Conservation (phyloP, 2,797 vertebrate genomes). For the Podarcis lilfordi region DNA sequence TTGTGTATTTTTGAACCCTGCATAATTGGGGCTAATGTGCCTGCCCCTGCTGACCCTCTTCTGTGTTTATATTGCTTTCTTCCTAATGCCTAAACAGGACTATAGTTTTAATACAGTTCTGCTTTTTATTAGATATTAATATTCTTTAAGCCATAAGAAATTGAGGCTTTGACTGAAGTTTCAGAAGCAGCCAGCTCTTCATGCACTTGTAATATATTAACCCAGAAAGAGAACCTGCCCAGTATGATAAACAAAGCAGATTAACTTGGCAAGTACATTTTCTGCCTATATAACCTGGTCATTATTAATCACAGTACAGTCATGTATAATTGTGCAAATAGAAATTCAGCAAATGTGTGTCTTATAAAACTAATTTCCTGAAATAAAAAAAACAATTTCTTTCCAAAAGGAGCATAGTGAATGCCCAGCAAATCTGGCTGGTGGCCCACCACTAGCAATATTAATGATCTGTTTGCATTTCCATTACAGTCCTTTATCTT, state of each 20-base stretch:
- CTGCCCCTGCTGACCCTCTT: no score
- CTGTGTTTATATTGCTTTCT: no score
- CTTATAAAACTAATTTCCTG: conserved; percentile 6
- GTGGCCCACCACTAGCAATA: not conserved
- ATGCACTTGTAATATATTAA: conserved; percentile 48
- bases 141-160: conserved; percentile 49
- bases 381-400: not conserved
- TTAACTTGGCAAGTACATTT: not conserved
- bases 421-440: not conserved
- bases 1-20: no score
- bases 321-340: conserved; percentile 1
- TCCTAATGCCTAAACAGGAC: not conserved
- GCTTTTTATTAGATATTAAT: conserved; percentile 50
- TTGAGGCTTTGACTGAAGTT: conserved; percentile 46
- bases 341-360: not conserved
- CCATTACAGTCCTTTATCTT: not conserved
- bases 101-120: not conserved
- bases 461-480: conserved; percentile 31
- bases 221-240: conserved; percentile 35
- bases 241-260: conserved; percentile 45
- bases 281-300: rapidly evolving
- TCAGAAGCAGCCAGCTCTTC: conserved; percentile 1
- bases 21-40: no score
- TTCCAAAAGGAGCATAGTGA: conserved; percentile 26
- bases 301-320: conserved; percentile 17